phyloP scores from a whole-genome alignment of 2,113 vertebrate genomes.

The Vulpes vulpes region DNA sequence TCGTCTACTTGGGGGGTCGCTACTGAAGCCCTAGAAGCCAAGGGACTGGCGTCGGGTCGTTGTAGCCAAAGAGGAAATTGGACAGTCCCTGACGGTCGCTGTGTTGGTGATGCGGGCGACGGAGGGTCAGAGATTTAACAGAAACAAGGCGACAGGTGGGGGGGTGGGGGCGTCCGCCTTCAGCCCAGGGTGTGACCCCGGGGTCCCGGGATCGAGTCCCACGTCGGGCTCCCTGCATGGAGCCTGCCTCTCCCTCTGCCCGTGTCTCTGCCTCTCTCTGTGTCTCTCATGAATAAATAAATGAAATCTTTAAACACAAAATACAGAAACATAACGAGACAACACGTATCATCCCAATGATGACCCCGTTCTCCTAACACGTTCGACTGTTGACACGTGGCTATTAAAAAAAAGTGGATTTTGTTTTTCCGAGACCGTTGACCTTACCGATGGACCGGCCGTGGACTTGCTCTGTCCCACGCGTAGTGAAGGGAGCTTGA shows the following conservation, averaged over 20 bases:
- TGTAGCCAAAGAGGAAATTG: not conserved
- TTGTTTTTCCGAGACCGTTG: not conserved
- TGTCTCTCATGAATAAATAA: no score
- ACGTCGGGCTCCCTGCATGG: no score
- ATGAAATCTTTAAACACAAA: not conserved
- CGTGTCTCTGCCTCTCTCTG: no score
- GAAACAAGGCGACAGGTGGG: no score
- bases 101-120: not conserved
- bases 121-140: not conserved
- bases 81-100: not conserved
- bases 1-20: not conserved
- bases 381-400: not conserved
- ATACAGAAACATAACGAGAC: not conserved
- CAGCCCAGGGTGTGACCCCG: no score
- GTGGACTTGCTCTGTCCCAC: not conserved
- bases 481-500: not conserved
- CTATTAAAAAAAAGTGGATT: not conserved
- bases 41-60: accelerated
- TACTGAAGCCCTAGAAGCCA: not conserved
- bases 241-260: no score
- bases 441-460: not conserved
- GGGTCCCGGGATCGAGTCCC: no score
- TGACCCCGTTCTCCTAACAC: not conserved
- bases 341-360: not conserved
- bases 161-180: no score